Conservation (phyloP, 2,113 vertebrate genomes). For the Hymenochirus boettgeri region DNA sequence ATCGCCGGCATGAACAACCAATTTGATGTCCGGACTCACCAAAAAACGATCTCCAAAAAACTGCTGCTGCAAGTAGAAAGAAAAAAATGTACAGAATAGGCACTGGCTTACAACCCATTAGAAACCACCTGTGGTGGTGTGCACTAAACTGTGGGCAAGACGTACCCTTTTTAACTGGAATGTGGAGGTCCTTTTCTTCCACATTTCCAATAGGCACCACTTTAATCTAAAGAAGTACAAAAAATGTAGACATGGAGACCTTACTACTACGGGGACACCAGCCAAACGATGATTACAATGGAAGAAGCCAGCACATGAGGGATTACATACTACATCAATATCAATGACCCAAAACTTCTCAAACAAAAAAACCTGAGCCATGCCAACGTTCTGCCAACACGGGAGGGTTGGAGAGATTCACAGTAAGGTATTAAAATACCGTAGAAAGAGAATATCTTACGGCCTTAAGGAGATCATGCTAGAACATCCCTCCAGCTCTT, state of each 20-base stretch:
- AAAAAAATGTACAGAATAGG: neutral
- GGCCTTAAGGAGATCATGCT: no score
- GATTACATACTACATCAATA: neutral
- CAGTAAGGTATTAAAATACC: neutral
- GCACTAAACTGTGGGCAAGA: neutral
- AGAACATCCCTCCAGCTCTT: no score
- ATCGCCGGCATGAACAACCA: neutral
- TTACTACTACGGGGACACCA: no score
- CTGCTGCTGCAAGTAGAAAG: neutral
- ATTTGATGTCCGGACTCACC: neutral
- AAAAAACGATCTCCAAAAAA: neutral
- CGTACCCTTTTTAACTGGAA: neutral
- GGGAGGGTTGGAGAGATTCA: neutral
- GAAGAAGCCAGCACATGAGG: neutral
- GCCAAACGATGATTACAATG: neutral
- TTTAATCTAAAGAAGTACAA: neutral
- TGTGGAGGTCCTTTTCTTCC: neutral
- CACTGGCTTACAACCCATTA: neutral
- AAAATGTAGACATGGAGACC: neutral
- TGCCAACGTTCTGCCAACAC: neutral
- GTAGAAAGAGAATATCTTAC: no score
- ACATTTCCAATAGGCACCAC: neutral
- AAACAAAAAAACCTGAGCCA: neutral
- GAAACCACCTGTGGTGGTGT: constrained; percentile 1
- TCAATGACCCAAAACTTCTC: neutral